Evolutionary conservation across 2,113 vertebrate genomes (phyloP).

Genomic region (Hassar affinis): DNA sequence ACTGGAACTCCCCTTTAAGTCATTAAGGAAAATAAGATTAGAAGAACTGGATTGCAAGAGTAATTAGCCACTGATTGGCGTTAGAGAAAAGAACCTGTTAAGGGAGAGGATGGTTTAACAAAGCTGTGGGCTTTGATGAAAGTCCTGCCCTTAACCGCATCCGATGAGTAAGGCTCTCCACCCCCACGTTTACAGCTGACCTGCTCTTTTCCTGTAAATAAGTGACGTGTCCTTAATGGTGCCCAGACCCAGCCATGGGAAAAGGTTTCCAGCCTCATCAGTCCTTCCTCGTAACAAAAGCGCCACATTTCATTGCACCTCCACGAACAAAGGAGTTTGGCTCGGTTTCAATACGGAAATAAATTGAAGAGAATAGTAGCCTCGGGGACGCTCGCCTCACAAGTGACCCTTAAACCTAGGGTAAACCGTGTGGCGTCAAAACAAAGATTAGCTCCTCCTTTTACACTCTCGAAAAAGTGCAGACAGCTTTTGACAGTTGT

Average conservation of each 20-base stretch:
- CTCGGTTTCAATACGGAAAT: constrained; percentile 30
- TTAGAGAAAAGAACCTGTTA: constrained; percentile 65
- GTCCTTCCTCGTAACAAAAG: constrained; percentile 51
- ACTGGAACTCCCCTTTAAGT: constrained; percentile 58
- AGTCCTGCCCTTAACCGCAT: constrained; percentile 72
- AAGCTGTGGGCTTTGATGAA: constrained; percentile 72
- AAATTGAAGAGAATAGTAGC: constrained; percentile 35
- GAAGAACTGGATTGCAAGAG: constrained; percentile 67
- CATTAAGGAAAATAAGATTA: constrained; percentile 73
- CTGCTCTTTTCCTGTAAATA: constrained; percentile 77
- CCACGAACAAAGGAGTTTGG: constrained; percentile 43
- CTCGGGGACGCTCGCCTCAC: constrained; percentile 40
- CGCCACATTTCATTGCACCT: constrained; percentile 51
- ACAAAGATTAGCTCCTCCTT: constrained; percentile 49
- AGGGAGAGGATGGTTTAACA: constrained; percentile 66
- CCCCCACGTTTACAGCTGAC: constrained; percentile 72
- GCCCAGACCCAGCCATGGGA: constrained; percentile 62
- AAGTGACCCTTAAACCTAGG: constrained; percentile 49
- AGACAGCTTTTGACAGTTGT: constrained; percentile 72
- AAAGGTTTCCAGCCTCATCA: constrained; percentile 54
- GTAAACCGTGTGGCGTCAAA: constrained; percentile 49
- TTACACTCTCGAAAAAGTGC: constrained; percentile 29
- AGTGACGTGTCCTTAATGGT: constrained; percentile 72
- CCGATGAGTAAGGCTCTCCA: constrained; percentile 75
- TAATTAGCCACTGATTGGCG: constrained; percentile 63